Evolutionary conservation across 2,888 invertebrate species (phyloP), one percentile per base, ranked within the genome.

Genomic region (Arenicola marina): DNA sequence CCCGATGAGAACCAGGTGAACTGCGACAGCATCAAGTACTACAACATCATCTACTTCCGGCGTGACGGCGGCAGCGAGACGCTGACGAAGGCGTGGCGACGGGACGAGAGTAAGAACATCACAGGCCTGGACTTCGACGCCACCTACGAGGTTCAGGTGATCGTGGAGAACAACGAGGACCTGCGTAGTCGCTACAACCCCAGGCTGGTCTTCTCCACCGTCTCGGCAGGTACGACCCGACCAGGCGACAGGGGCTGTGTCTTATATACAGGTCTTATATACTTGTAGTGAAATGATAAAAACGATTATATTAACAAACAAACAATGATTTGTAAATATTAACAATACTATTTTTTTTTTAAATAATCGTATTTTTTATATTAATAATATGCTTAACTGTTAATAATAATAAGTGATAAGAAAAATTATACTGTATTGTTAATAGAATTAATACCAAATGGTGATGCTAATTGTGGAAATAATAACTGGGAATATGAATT

Each of bases 11-110:
- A 43, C 21, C 53, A 62, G 38, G 56, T 62, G 15, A 59, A 66
- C 24, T 68, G 68, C 32, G 68, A 68, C 59, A 57, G 56, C 59
- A 66, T 68, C 45, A 51, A 54, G 31, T 56, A 56, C 62, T 68
- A 63, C 54, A 59, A 63, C 55, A 54, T 67, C 28, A 38, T 59
- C 15, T 67, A 65, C 46, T 59, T 51, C 53, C 38, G 51, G 51
- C 34, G 18, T 32, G 44, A 26, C 31, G 28, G n/a, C 21, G 48
- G 2, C 18, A 38, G 26, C n/a, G 24, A n/a, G 31, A 4, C n/a
- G 48, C 48, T 34, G 2, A 32, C 44, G n/a, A 11, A 21, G n/a
- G 45, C 33, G 24, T 55, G 60, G 61, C 18, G 45, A n/a, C n/a
- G n/a, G n/a, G n/a, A n/a, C n/a, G 31, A 63, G 28, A 15, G 34